phyloP scores from a whole-genome alignment of 2,113 vertebrate genomes.

The Crotalus horridus region DNA sequence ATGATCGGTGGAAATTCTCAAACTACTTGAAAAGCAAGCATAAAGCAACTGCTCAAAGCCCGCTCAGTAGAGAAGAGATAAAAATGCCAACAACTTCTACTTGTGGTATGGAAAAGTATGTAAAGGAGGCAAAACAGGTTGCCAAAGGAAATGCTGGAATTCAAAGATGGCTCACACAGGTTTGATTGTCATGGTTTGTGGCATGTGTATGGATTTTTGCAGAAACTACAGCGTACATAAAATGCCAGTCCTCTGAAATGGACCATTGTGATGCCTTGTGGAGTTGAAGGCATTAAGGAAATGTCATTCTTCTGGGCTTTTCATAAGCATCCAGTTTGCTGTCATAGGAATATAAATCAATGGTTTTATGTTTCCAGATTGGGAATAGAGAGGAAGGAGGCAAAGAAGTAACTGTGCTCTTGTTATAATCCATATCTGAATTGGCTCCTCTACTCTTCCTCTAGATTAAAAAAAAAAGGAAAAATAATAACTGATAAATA shows the following conservation, averaged over 20 bases:
- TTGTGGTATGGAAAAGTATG: not conserved
- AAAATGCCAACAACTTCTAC: not conserved
- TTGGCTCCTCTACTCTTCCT: not conserved
- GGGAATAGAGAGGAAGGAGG: not conserved
- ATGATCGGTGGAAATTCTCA: not conserved
- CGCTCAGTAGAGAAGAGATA: not conserved
- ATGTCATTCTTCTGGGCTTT: not conserved
- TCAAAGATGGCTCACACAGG: not conserved
- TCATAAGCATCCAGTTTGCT: not conserved
- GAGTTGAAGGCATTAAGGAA: not conserved
- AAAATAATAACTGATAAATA: not conserved
- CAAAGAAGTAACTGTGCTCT: not conserved
- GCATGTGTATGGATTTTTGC: not conserved
- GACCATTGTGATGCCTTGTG: not conserved
- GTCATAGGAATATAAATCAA: not conserved
- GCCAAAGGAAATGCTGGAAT: not conserved
- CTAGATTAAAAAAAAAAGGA: not conserved
- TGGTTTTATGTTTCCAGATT: not conserved
- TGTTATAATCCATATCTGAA: not conserved
- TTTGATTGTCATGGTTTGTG: not conserved
- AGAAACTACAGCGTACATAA: not conserved
- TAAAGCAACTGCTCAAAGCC: not conserved
- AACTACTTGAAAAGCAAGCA: not conserved
- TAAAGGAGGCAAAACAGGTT: not conserved
- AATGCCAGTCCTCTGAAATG: not conserved